Base-by-base conservation (phyloP, 2,113 vertebrate genomes). In the Felis chaus region DNA sequence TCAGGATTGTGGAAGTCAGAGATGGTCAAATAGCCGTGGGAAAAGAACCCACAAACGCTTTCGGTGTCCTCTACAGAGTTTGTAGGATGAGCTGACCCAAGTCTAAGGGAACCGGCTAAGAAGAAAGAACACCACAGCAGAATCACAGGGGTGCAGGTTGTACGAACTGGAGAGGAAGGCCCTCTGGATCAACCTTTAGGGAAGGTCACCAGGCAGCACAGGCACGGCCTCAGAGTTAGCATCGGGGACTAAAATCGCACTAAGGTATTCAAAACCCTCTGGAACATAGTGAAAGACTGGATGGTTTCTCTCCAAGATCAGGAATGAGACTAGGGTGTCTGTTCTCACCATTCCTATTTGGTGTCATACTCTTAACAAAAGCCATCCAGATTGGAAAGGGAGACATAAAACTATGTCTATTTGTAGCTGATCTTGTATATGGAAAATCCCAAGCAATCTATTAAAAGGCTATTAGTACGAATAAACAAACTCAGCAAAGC, bases 91-190 rank as follows among this genome's bases (percentile, higher is more conserved):
- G 29, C 33, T 39, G 25, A 19, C 41, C 55, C 4, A 31, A 0
- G 13, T 39, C 12, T 80, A 8, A 48, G 31, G 84, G 50, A 69
- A 41, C 23, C 7, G 4, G 76, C 55, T 48, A n/a, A 23, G 69
- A 81, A 65, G 33, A n/a, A 68, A 50, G 41, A 61, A 33, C 0
- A 16, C 29, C 69, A 4, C 7, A 33, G 85, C 0, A 25, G 79
- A 21, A 13, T 11, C 10, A 1, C 7, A 66, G 45, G 65, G 0
- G 29, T 0, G 12, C 0, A 21, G 12, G 80, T 1, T 16, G 6
- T 3, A 5, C 7, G 39, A 66, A 5, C 25, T 4, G 57, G 27
- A 31, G 33, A 45, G 45, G 25, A 85, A 80, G 91, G 48, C 19
- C 71, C 73, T 68, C 3, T 0, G 1, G 83, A 29, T 12, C 23